Evolutionary conservation across 2,797 vertebrate genomes (phyloP), one percentile per base, ranked within the genome.

Genomic region (Phrynocephalus guinanensis): DNA sequence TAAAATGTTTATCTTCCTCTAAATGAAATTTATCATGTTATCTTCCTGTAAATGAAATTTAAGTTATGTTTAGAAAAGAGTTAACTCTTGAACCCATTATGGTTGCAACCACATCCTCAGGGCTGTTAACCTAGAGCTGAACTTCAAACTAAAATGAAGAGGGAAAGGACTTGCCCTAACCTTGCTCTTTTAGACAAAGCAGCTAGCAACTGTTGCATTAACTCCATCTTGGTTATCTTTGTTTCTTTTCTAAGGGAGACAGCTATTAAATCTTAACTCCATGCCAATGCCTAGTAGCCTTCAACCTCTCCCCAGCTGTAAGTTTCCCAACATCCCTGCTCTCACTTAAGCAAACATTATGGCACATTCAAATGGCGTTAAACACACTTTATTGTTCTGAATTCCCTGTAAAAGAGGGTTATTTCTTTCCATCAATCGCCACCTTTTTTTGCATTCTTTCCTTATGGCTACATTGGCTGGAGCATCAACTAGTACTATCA

Each of bases 121-220:
- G 91, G 91, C 93, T 95, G 92, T 96, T 96, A 96, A 95, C 95
- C 95, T 94, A 93, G 91, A 91, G 88, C 91, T 96, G 95, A 96
- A 96, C 95, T 95, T 95, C 88, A 84, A 92, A 91, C 87, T 92
- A 89, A 93, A 94, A 91, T 87, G 30, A 77, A 70, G 91, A 26
- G 50, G 28, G 11, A 30, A 30, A 16, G 30, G 56, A 44, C 38
- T 16, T 24, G 86, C 50, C 86, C 89, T 52, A 93, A 91, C 87
- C 89, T 93, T 90, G 84, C 67, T 91, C 92, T 87, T 89, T 48
- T 87, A 90, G 84, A 90, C 63, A 85, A 93, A 89, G 78, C 44
- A 91, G 91, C 91, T 88, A 79, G 16, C 89, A 72, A 91, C 87
- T 91, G 91, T 91, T 93, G 94, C 93, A 92, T 94, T 89, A 88